phyloP scores from a whole-genome alignment of 2,888 invertebrate genomes.

The Bursaphelenchus okinawaensis region DNA sequence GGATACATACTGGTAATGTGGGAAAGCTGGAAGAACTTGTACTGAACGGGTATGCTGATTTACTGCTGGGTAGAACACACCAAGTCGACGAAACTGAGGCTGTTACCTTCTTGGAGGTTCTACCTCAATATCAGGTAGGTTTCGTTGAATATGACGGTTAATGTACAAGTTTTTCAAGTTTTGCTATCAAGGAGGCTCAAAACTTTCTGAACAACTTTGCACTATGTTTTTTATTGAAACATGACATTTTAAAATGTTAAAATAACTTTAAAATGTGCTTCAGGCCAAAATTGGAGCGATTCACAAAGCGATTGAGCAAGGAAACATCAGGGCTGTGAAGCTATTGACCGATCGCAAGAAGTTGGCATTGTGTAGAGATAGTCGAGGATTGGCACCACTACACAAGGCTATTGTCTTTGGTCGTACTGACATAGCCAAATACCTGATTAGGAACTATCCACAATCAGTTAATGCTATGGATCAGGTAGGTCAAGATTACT shows the following conservation, averaged over 20 bases:
- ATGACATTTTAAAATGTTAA: too few species aligned
- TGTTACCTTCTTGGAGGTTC: constrained; percentile 76
- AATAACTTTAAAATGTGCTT: constrained; percentile 6
- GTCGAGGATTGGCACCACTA: constrained; percentile 50
- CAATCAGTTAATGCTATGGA: constrained; percentile 59
- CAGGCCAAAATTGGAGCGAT: constrained; percentile 59
- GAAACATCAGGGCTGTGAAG: constrained; percentile 61
- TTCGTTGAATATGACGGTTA: constrained; percentile 1
- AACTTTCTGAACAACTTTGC: background rate
- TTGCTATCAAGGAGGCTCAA: background rate
- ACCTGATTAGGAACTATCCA: constrained; percentile 63
- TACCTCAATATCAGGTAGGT: constrained; percentile 71
- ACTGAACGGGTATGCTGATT: constrained; percentile 79
- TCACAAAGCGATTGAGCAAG: constrained; percentile 59
- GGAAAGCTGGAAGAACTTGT: constrained; percentile 82
- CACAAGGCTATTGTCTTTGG: constrained; percentile 65
- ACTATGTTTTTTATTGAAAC: too few species aligned
- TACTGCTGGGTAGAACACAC: constrained; percentile 69
- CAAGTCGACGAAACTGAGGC: constrained; percentile 59
- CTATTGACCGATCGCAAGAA: constrained; percentile 62
- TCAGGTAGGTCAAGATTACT: constrained; percentile 42
- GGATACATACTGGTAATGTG: constrained; percentile 70
- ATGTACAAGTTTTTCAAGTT: background rate
- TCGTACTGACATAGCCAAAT: constrained; percentile 74
- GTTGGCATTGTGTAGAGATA: constrained; percentile 58